Base-by-base conservation (phyloP, 2,888 invertebrate genomes). In the Dasysyrphus tricinctus region DNA sequence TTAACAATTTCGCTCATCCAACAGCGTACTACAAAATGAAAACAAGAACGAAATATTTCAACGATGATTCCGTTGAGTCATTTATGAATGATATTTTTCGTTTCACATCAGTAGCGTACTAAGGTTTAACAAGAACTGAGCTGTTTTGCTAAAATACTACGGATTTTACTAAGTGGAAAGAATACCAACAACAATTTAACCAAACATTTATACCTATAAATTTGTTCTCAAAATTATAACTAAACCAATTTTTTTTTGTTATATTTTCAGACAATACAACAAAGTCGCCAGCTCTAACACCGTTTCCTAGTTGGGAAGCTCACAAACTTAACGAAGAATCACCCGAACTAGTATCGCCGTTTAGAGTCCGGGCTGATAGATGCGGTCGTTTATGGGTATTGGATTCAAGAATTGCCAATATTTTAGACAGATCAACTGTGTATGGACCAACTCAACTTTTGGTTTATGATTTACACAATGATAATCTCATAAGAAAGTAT, bases 341-440 rank as follows among this genome's bases (percentile, higher is more conserved):
- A 0, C 94, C 95, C 1, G 96, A 96, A 90, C 94, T 96, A 67
- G 94, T 96, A 0, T 96, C 96, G 0, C 95, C 96, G 0, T 96
- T 96, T 91, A 93, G 96, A 8, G 93, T 96, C 2, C 93, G 96
- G 0, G 96, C 96, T 0, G 97, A 97, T 91, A 94, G 94, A 65
- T 97, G 97, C 90, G 95, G 95, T 14, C 94, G 96, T 0, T 94
- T 97, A 0, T 97, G 97, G 97, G 96, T 96, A 11, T 91, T 97
- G 57, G 97, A 97, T 90, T 95, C 95, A 2, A 96, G 97, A 0
- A 94, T 95, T 49, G 93, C 94, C 0, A 95, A 95, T 79, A 94
- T 95, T 59, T 90, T 95, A 3, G 93, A 91, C 9, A 93, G 93
- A 0, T 93, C 92, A 57, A 94, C 92, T 73, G 88, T 92, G 0